phyloP scores from a whole-genome alignment of 2,888 invertebrate genomes.

The Hydroisotoma schaefferi region DNA sequence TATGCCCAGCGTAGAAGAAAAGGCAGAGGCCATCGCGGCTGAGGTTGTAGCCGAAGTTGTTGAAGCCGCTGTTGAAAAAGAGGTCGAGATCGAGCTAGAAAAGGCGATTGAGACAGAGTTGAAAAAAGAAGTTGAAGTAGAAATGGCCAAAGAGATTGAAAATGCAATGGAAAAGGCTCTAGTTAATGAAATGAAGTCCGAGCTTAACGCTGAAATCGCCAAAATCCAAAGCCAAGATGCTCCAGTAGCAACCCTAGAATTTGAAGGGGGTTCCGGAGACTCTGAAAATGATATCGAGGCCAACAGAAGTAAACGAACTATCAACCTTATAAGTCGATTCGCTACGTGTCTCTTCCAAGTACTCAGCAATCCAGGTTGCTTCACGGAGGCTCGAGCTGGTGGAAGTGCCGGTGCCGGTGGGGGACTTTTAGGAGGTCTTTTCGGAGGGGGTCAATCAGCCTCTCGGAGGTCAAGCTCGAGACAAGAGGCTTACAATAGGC shows the following conservation, averaged over 20 bases:
- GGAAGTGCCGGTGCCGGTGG: conserved; percentile 9
- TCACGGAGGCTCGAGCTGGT: conserved; percentile 16
- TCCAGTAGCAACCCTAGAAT: conserved; percentile 14
- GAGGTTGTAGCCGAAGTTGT: conserved; percentile 6
- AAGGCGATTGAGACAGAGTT: background rate
- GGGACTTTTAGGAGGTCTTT: conserved; percentile 2
- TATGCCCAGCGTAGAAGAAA: no score
- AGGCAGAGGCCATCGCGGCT: background rate
- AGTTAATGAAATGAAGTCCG: background rate
- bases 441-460: conserved; percentile 2
- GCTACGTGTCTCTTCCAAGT: conserved; percentile 40
- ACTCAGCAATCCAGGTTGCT: conserved; percentile 37
- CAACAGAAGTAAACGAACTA: conserved; percentile 34
- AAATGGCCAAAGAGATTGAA: background rate
- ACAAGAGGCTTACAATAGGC: conserved; percentile 19
- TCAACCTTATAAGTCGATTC: conserved; percentile 28
- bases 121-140: background rate
- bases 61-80: conserved; percentile 1
- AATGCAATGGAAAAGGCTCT: background rate
- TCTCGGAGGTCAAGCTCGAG: conserved; percentile 9
- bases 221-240: background rate
- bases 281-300: conserved; percentile 6
- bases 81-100: background rate
- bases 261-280: conserved; percentile 30
- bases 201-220: background rate